phyloP scores from a whole-genome alignment of 1,140 invertebrate species.

The Orchesella cincta region DNA sequence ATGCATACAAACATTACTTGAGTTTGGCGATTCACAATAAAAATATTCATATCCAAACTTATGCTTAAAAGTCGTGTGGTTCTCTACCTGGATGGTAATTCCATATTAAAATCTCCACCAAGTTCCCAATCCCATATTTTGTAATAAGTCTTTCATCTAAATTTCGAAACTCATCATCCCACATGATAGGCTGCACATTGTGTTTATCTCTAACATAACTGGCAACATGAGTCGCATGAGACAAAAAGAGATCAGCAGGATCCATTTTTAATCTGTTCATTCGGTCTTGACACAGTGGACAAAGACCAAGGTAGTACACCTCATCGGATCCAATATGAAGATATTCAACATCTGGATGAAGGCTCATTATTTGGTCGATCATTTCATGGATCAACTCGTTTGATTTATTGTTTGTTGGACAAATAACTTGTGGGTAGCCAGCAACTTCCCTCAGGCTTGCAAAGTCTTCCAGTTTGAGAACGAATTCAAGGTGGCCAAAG shows the following conservation, averaged over 20 bases:
- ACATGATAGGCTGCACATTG: conserved; percentile 65
- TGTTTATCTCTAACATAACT: conserved; percentile 66
- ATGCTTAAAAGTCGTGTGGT: conserved; percentile 1
- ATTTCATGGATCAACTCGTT: conserved; percentile 60
- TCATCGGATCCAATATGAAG: conserved; percentile 81
- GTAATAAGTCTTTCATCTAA: conserved; percentile 65
- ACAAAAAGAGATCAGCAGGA: conserved; percentile 59
- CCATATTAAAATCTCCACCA: conserved; percentile 62
- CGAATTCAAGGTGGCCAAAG: conserved; percentile 65
- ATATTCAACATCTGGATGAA: conserved; percentile 66
- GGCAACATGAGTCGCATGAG: conserved; percentile 62
- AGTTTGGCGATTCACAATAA: conserved; percentile 44
- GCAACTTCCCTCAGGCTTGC: conserved; percentile 61
- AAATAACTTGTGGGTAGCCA: conserved; percentile 58
- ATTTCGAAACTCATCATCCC: conserved; percentile 65
- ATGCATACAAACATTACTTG: conserved; percentile 45
- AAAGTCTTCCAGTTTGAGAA: conserved; percentile 61
- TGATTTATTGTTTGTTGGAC: conserved; percentile 59
- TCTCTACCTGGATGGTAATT: conserved; percentile 59
- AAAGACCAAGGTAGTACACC: conserved; percentile 64
- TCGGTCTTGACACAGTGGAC: conserved; percentile 56
- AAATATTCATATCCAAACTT: background rate
- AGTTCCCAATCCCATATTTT: conserved; percentile 55
- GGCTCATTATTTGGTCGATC: conserved; percentile 59
- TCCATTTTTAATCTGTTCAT: conserved; percentile 57